A percentile compares a stretch with the other conserved stretches of the same genome.
Evolutionary conservation across 2,797 vertebrate species (phyloP).

Genomic region (Delichon dasypus): DNA sequence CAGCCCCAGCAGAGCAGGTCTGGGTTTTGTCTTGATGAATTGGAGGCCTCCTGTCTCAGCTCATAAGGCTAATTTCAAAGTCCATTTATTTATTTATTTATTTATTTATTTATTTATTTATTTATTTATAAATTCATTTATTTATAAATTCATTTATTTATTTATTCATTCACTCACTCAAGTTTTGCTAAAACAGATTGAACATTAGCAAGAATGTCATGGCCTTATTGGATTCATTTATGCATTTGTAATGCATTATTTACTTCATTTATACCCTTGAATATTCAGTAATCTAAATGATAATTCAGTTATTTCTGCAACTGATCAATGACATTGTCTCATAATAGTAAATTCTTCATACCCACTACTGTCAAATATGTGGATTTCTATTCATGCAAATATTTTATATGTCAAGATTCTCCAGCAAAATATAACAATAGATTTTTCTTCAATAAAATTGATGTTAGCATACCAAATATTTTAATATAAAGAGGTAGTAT

Average conservation of each 20-base stretch:
- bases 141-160: not conserved
- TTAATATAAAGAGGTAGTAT: not conserved
- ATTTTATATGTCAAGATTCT: not conserved
- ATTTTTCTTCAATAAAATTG: not conserved
- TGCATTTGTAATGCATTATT: not conserved
- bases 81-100: not conserved
- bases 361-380: not conserved
- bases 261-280: not conserved
- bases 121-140: not conserved
- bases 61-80: not conserved
- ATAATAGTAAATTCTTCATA: not conserved
- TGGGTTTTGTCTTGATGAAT: not conserved
- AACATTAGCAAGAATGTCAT: not conserved
- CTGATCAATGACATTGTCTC: not conserved
- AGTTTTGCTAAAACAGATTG: not conserved
- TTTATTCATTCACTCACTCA: not conserved
- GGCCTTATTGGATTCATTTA: not conserved
- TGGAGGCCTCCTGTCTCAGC: not conserved
- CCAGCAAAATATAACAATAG: not conserved
- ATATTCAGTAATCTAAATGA: slow-evolving; percentile 3
- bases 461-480: not conserved
- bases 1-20: not conserved
- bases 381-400: not conserved
- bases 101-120: not conserved
- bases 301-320: not conserved